phyloP scores from a whole-genome alignment of 1,140 invertebrate species.

The Amphibalanus amphitrite region DNA sequence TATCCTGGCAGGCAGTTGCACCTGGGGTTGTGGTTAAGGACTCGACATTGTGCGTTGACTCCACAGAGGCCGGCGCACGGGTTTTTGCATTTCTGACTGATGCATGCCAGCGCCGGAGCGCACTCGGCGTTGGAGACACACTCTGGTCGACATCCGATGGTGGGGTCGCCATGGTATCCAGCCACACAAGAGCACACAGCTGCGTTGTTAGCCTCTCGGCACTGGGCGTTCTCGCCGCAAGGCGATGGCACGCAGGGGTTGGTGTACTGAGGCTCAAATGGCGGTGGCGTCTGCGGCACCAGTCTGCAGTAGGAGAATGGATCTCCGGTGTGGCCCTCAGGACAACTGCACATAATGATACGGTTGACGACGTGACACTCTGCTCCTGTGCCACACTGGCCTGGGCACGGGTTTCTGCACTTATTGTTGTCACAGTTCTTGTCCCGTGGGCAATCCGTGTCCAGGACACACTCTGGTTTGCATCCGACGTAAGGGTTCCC shows the following conservation, averaged over 20 bases:
- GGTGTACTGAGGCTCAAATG: no score
- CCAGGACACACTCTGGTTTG: no score
- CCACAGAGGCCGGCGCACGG: constrained; percentile 60
- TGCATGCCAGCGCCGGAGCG: constrained; percentile 35
- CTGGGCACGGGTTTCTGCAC: no score
- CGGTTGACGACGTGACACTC: no score
- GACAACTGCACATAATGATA: no score
- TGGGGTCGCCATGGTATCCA: constrained; percentile 60
- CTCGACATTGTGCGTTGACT: constrained; percentile 20
- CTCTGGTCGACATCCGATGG: constrained; percentile 44
- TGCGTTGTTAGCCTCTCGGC: constrained; percentile 21
- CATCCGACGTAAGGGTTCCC: no score
- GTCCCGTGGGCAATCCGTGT: no score
- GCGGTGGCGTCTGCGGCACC: no score
- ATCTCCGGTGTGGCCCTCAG: no score
- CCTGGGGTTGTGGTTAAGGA: constrained; percentile 14
- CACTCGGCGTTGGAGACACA: constrained; percentile 50
- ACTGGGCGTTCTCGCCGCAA: constrained; percentile 45
- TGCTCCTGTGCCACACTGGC: no score
- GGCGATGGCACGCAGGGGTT: neutral
- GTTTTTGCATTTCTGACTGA: constrained; percentile 54
- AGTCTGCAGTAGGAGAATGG: no score
- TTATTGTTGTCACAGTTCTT: no score
- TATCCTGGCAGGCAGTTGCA: constrained; percentile 24
- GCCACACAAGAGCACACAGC: constrained; percentile 40